phyloP scores from a whole-genome alignment of 2,888 invertebrate species.

The Diaperis boleti region DNA sequence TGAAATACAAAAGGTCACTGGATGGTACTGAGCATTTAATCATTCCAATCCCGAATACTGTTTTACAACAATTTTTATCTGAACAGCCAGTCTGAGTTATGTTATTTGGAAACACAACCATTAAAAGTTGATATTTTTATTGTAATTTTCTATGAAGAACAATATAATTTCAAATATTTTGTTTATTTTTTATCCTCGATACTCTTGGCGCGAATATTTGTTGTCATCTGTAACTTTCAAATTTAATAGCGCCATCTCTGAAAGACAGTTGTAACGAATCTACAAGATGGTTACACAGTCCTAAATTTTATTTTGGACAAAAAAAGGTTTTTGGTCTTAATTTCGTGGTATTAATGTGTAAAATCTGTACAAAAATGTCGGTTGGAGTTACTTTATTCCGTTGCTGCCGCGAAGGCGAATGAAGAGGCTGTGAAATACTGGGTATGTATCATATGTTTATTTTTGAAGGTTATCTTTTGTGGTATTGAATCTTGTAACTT shows the following conservation, averaged over 20 bases:
- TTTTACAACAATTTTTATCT: constrained; percentile 84
- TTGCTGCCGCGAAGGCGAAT: constrained; percentile 7
- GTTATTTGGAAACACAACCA: not conserved
- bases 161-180: too few relatives aligned
- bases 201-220: not conserved
- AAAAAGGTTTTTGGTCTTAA: constrained; percentile 18
- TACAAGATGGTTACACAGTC: constrained; percentile 36
- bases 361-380: constrained; percentile 24
- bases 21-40: constrained; percentile 87
- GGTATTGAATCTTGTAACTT: constrained; percentile 23
- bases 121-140: not conserved
- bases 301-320: constrained; percentile 31
- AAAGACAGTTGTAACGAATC: constrained; percentile 7
- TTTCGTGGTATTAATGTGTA: constrained; percentile 17
- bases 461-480: constrained; percentile 47
- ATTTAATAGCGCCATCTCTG: constrained; percentile 23
- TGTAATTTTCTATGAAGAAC: too few relatives aligned
- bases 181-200: too few relatives aligned
- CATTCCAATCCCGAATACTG: constrained; percentile 80
- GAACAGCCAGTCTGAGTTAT: constrained; percentile 63
- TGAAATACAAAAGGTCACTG: constrained; percentile 81
- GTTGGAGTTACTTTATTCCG: constrained; percentile 10
- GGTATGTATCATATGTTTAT: constrained; percentile 45
- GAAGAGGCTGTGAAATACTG: constrained; percentile 14
- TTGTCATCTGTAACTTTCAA: constrained; percentile 1